phyloP scores from a whole-genome alignment of 2,888 invertebrate species.

The Cylindroiulus punctatus region DNA sequence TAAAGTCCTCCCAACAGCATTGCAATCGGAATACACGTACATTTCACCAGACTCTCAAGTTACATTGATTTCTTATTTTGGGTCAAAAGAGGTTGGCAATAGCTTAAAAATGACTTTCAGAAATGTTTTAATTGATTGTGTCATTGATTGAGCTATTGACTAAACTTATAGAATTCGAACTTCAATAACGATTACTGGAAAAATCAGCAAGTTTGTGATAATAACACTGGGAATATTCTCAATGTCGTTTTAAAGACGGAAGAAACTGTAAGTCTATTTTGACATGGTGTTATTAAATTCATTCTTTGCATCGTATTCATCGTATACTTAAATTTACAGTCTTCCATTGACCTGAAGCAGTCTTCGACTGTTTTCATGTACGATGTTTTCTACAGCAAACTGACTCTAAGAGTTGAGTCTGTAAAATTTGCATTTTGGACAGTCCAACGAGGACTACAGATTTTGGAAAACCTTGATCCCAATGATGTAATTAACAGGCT shows the following conservation, averaged over 20 bases:
- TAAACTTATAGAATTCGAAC: background rate
- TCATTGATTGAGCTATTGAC: too few species aligned
- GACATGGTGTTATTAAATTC: background rate
- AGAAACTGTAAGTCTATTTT: background rate
- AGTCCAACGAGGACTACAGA: background rate
- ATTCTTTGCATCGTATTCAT: too few species aligned
- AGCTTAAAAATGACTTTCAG: background rate
- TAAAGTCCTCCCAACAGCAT: background rate
- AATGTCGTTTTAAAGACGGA: background rate
- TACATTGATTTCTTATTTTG: background rate
- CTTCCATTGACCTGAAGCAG: background rate
- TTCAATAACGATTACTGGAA: background rate
- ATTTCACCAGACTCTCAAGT: conserved; percentile 42
- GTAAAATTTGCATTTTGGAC: conserved; percentile 45
- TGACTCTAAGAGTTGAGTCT: background rate
- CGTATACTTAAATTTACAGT: too few species aligned
- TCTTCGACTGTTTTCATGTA: conserved; percentile 4
- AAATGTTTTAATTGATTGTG: too few species aligned
- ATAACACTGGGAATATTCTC: background rate
- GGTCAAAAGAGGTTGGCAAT: background rate
- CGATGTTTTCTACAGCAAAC: conserved; percentile 42
- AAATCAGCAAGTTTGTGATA: background rate
- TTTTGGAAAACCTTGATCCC: conserved; percentile 26
- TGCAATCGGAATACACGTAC: background rate
- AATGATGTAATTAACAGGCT: background rate